Percentiles rank a stretch among this genome's conserved stretches.
Evolutionary conservation across 2,888 invertebrate genomes (phyloP).

Genomic region (Galeruca laticollis): DNA sequence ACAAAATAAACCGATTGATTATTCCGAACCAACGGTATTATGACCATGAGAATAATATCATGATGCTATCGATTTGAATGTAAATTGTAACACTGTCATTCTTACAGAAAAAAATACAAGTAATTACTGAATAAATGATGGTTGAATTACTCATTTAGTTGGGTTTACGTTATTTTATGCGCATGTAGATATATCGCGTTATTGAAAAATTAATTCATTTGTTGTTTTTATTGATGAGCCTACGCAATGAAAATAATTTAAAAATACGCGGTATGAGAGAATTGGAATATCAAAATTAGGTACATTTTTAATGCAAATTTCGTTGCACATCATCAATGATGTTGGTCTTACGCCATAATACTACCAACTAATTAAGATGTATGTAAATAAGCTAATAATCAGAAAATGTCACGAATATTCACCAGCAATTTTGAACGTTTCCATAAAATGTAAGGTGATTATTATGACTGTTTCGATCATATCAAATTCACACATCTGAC

Average conservation of each 20-base stretch:
- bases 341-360: no score
- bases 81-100: constrained; percentile 12
- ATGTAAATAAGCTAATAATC: no score
- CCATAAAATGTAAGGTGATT: no score
- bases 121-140: background rate
- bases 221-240: background rate
- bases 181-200: background rate
- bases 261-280: no score
- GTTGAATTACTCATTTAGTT: background rate
- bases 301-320: no score
- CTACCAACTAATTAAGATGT: no score
- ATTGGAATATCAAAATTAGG: no score
- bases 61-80: constrained; percentile 19
- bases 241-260: background rate
- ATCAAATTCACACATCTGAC: no score
- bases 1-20: constrained; percentile 15
- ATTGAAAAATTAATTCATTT: background rate
- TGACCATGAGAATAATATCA: constrained; percentile 26
- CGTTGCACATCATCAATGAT: no score
- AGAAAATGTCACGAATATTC: no score
- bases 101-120: background rate
- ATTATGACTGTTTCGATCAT: no score
- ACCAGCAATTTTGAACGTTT: no score
- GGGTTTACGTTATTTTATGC: background rate
- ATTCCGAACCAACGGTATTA: constrained; percentile 17